Percentiles rank a stretch among this genome's conserved stretches.
phyloP scores from a whole-genome alignment of 2,113 vertebrate species.

The Erinaceus europaeus region DNA sequence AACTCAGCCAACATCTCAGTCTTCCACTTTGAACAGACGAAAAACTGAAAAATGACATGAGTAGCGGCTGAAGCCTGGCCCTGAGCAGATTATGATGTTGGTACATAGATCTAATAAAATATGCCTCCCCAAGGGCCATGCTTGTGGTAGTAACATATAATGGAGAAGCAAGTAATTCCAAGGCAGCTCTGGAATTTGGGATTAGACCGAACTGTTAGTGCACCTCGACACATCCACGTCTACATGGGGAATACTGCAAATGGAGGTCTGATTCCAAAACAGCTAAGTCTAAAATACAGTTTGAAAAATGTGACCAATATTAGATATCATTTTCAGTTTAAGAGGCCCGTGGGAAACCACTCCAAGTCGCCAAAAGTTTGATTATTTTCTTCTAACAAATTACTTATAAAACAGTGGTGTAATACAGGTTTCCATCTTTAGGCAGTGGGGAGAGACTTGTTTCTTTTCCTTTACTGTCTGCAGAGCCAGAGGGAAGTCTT shows the following conservation, averaged over 20 bases:
- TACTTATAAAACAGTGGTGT: background rate
- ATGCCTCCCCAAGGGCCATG: too few relatives aligned
- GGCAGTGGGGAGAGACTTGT: background rate
- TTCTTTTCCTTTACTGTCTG: background rate
- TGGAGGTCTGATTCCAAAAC: background rate
- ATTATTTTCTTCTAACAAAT: constrained; percentile 8
- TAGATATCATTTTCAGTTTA: background rate
- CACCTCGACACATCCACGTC: background rate
- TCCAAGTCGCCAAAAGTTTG: background rate
- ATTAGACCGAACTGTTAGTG: fast-evolving
- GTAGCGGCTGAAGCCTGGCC: fast-evolving
- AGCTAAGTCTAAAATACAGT: background rate
- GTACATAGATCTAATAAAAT: too few relatives aligned
- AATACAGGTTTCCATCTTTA: background rate
- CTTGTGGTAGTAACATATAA: fast-evolving
- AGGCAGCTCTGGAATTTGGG: background rate
- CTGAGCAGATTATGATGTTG: fast-evolving
- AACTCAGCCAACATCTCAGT: background rate
- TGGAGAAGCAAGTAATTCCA: background rate
- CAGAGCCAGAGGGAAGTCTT: background rate
- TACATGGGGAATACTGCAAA: background rate
- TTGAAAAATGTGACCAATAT: background rate
- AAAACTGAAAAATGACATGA: fast-evolving
- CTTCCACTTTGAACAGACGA: background rate
- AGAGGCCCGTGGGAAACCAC: background rate